phyloP scores from a whole-genome alignment of 2,797 vertebrate species.

The Sebastes oblongus region DNA sequence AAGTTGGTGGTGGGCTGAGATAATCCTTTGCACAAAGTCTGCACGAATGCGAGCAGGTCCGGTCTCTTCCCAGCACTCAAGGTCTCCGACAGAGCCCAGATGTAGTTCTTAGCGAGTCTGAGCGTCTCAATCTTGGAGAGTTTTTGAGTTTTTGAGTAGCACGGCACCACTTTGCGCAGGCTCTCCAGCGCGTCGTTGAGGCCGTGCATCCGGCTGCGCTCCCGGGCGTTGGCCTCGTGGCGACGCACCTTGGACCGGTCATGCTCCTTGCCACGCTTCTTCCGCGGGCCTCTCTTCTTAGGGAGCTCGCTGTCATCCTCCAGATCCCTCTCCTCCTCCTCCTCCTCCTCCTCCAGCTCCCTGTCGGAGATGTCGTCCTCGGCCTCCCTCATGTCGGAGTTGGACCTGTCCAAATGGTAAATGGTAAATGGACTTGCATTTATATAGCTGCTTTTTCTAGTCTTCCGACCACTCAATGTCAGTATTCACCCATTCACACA shows the following conservation, averaged over 20 bases:
- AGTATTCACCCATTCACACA: too few relatives aligned
- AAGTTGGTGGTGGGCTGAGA: slow-evolving; percentile 99
- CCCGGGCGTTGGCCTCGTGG: slow-evolving; percentile 94
- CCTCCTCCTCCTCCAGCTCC: slow-evolving; percentile 79
- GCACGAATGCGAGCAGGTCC: slow-evolving; percentile 95
- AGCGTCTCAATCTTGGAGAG: slow-evolving; percentile 99
- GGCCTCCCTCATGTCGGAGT: slow-evolving; percentile 59
- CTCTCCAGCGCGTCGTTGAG: slow-evolving; percentile 96
- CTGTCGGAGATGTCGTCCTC: slow-evolving; percentile 71
- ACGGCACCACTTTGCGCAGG: slow-evolving; percentile 98
- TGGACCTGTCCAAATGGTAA: slow-evolving; percentile 28
- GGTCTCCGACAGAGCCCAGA: slow-evolving; percentile 98
- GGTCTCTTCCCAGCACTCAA: slow-evolving; percentile 95
- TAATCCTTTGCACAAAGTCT: slow-evolving; percentile 98
- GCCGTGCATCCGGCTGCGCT: slow-evolving; percentile 96
- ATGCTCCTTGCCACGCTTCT: slow-evolving; percentile 92
- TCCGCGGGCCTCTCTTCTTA: slow-evolving; percentile 91
- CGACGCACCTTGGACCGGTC: slow-evolving; percentile 93
- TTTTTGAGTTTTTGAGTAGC: slow-evolving; percentile 99
- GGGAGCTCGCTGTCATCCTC: slow-evolving; percentile 91
- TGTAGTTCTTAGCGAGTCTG: slow-evolving; percentile 98
- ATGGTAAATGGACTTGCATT: too few relatives aligned
- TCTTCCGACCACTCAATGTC: too few relatives aligned
- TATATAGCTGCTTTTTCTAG: too few relatives aligned
- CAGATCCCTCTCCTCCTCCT: slow-evolving; percentile 87